Evolutionary conservation across 2,797 vertebrate species (phyloP), one percentile per base, ranked within the genome.

Genomic region (Leptoclinus maculatus): DNA sequence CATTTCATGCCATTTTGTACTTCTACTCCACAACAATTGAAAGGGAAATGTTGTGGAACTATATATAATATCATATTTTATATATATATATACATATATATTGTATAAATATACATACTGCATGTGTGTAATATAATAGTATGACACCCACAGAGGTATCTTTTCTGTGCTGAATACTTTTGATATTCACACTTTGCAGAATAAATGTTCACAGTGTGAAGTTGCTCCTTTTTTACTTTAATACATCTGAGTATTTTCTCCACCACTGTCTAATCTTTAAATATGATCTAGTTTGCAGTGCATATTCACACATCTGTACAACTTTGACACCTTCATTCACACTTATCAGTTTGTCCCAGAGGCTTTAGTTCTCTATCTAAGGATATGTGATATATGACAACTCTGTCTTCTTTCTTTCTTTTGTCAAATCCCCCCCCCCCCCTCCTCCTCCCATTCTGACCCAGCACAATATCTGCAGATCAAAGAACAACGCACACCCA

Each of bases 281-380:
- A 71, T 47, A 38, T 38, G 17, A 78, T 73, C 36, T 41, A 29
- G 14, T 67, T 66, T 65, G 29, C 62, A 9, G 62, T 38, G 27
- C 32, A 68, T 70, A 60, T 79, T 81, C 64, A 74, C 62, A 71
- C 66, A 63, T 82, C 51, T 69, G 58, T 32, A 45, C 38, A 63
- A 59, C 45, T 79, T 58, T 75, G 43, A 32, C 72, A 66, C 76
- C 53, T 64, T 64, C 29, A 47, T 76, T 84, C 74, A 70, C 81
- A 79, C 54, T 64, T n/a, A 71, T 69, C 71, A 79, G 53, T 45
- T 14, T 5, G 39, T 67, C 51, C 62, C 57, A 27, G 54, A 64
- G 64, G 66, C 62, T 72, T 72, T 64, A 47, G 19, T 62, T 71
- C 43, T 49, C 54, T 54, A 4, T 70, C 39, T 47, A 38, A 71